Base-by-base conservation (phyloP, 2,113 vertebrate genomes). In the Pygoscelis adeliae region DNA sequence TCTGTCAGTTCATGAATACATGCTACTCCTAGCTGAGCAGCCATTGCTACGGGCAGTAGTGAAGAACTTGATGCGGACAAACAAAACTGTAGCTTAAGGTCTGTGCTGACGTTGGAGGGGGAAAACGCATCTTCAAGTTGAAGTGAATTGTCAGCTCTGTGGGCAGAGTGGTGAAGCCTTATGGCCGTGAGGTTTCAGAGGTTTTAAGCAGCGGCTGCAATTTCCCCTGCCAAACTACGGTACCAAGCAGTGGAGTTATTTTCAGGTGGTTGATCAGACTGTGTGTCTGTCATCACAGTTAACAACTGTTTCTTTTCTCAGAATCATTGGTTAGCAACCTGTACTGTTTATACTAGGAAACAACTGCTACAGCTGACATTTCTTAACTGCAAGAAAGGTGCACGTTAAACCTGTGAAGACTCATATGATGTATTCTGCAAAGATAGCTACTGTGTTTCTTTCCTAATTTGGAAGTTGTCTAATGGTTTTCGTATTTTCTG, bases 341-440 rank as follows among this genome's bases (percentile, higher is more conserved):
- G 42, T 17, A 0, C 61, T 34, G 40, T 36, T 72, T 42, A 0
- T 32, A 13, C 16, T 4, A 0, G 89, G 67, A 76, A 58, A 18
- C 53, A 53, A 0, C 23, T 19, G 26, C 69, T 71, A 3, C 0
- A 7, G 56, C 46, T 72, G 52, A 40, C 63, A 42, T n/a, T 13
- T 36, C n/a, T 0, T 9, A 2, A 27, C 7, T 18, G 36, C 47
- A 9, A 12, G 38, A 4, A 30, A 55, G 36, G 32, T 27, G 23
- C 13, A 0, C 4, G 0, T 21, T 12, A 13, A 20, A 82, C 69
- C 55, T 7, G 36, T 11, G 53, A 58, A 61, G 17, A 0, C 25
- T 61, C 9, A 0, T 5, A 13, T 1, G 9, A 14, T 55, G 56
- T 49, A 0, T n/a, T 55, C 63, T 46, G 83, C 80, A 27, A 22